These are phyloP conservation scores for Phaethornis superciliosus DNA, from an alignment of 2,113 vertebrate genomes.

Conservation along the genomic window DNA sequence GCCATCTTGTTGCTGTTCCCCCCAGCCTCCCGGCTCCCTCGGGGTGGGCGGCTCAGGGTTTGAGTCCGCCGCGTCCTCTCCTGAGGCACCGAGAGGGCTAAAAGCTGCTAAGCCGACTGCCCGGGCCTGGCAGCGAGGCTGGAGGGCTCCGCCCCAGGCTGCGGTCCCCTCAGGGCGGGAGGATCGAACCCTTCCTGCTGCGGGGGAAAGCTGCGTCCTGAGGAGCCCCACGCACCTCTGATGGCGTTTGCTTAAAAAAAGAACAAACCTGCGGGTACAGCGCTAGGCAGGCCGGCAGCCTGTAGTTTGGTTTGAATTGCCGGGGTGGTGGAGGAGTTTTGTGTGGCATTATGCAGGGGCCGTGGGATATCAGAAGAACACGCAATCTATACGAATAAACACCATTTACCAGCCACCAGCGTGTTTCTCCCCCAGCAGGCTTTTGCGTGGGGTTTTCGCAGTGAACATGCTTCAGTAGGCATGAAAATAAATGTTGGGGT, in stretches of 20 bases:
- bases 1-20: too few relatives aligned
- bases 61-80: too few relatives aligned
- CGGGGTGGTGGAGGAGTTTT: accelerated
- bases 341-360: accelerated
- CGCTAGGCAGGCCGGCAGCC: not conserved
- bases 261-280: accelerated
- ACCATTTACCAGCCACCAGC: accelerated
- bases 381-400: not conserved
- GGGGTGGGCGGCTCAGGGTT: too few relatives aligned
- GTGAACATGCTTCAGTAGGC: too few relatives aligned
- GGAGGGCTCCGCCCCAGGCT: too few relatives aligned
- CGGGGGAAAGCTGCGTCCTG: accelerated
- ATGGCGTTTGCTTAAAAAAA: too few relatives aligned
- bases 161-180: accelerated
- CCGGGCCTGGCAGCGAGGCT: too few relatives aligned
- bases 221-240: accelerated
- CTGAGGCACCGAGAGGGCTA: not conserved
- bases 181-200: accelerated
- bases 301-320: accelerated
- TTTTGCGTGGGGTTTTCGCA: not conserved
- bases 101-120: too few relatives aligned
- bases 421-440: not conserved
- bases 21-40: too few relatives aligned
- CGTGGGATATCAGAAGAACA: accelerated
- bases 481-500: too few relatives aligned